Conservation (phyloP, 2,113 vertebrate genomes). For the Lepisosteus osseus region DNA sequence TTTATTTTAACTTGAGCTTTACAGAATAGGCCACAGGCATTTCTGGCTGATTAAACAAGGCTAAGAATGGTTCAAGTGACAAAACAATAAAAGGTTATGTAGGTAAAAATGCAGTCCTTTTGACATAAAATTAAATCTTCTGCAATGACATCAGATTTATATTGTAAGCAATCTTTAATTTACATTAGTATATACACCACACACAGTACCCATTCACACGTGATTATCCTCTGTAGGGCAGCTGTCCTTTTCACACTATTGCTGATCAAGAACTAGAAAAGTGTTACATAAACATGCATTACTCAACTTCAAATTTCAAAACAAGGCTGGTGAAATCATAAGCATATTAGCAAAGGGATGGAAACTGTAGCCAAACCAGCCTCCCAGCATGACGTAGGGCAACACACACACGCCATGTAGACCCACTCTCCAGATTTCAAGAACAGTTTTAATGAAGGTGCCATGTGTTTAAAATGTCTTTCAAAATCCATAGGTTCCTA, state of each 20-base stretch:
- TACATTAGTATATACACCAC: too few relatives aligned
- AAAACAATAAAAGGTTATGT: too few relatives aligned
- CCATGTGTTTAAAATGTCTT: conserved; percentile 34
- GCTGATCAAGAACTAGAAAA: conserved; percentile 6
- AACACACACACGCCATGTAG: conserved; percentile 3
- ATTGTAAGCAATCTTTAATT: too few relatives aligned
- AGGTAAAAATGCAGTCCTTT: too few relatives aligned
- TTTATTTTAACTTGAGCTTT: too few relatives aligned
- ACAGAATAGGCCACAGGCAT: too few relatives aligned
- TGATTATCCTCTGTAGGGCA: neutral
- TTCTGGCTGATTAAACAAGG: too few relatives aligned
- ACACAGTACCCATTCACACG: neutral
- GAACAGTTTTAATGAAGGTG: conserved; percentile 37
- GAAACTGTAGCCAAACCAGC: neutral
- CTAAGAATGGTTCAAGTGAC: too few relatives aligned
- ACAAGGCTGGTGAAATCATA: neutral
- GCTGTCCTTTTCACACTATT: neutral
- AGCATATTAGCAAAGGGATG: conserved; percentile 12
- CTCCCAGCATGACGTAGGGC: neutral
- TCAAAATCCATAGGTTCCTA: conserved; percentile 45
- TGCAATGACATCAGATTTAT: too few relatives aligned
- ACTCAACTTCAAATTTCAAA: conserved; percentile 11
- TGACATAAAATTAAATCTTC: too few relatives aligned
- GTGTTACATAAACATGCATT: conserved; percentile 12
- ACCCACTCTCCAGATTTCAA: neutral